Evolutionary conservation across 1,140 invertebrate species (phyloP).

Genomic region (Lasaia peninsularis): DNA sequence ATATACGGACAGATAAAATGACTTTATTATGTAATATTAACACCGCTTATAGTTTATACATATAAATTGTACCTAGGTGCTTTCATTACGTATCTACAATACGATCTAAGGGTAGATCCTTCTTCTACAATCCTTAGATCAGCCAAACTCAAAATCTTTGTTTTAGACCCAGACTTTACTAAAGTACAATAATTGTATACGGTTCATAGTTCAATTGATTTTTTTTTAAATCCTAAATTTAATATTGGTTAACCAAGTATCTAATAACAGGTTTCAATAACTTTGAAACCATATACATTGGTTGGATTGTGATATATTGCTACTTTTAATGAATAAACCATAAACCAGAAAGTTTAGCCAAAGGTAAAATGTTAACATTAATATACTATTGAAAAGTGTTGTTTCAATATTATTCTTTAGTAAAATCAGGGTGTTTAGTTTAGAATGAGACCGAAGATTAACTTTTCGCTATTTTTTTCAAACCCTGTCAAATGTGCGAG

Average conservation of each 20-base stretch:
- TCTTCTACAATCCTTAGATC: neutral
- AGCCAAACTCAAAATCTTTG: neutral
- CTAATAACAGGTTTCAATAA: too few species aligned
- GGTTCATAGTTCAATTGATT: too few species aligned
- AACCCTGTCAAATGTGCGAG: neutral
- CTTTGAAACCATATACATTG: too few species aligned
- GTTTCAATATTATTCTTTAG: neutral
- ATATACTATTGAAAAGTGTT: too few species aligned
- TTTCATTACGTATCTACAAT: constrained; percentile 20
- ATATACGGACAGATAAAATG: constrained; percentile 28
- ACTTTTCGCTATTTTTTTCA: neutral
- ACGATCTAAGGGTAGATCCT: neutral
- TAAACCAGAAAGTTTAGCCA: too few species aligned
- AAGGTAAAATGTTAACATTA: too few species aligned
- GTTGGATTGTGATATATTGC: too few species aligned
- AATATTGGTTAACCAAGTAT: too few species aligned
- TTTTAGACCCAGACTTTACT: neutral
- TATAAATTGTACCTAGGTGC: constrained; percentile 64
- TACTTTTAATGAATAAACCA: too few species aligned
- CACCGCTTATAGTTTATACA: constrained; percentile 29
- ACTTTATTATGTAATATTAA: constrained; percentile 16
- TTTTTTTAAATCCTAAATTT: too few species aligned
- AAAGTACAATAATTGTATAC: neutral
- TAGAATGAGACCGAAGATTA: neutral
- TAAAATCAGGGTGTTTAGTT: neutral